Evolutionary conservation across 2,888 invertebrate species (phyloP).

Genomic region (Dusona sp.): DNA sequence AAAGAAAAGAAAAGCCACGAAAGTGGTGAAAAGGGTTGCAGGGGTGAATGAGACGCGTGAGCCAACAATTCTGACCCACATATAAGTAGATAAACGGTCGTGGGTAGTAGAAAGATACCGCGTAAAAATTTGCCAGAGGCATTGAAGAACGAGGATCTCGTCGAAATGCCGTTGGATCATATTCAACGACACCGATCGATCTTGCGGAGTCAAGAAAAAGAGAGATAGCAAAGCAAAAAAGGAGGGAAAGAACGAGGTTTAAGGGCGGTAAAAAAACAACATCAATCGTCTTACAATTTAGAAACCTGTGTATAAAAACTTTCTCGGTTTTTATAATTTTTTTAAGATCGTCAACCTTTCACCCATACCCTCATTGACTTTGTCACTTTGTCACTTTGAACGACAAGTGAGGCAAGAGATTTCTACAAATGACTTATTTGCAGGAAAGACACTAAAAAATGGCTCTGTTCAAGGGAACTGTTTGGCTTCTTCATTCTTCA

Average conservation of each 20-base stretch:
- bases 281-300: background rate
- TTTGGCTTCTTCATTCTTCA: background rate
- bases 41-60: background rate
- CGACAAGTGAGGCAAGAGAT: background rate
- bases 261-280: background rate
- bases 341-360: background rate
- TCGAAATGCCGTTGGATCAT: constrained; percentile 26
- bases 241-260: background rate
- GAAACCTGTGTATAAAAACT: background rate
- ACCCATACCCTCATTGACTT: background rate
- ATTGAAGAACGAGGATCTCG: constrained; percentile 1
- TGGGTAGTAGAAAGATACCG: constrained; percentile 12
- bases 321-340: background rate
- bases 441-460: constrained; percentile 2
- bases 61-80: constrained; percentile 38
- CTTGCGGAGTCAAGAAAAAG: background rate
- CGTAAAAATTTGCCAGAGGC: constrained; percentile 18
- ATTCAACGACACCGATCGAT: constrained; percentile 31
- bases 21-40: background rate
- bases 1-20: background rate
- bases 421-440: background rate
- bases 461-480: background rate
- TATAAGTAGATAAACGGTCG: constrained; percentile 16
- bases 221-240: background rate
- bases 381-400: constrained; percentile 9